Evolutionary conservation across 2,888 invertebrate genomes (phyloP), one percentile per base, ranked within the genome.

Genomic region (Drosophila formosana): DNA sequence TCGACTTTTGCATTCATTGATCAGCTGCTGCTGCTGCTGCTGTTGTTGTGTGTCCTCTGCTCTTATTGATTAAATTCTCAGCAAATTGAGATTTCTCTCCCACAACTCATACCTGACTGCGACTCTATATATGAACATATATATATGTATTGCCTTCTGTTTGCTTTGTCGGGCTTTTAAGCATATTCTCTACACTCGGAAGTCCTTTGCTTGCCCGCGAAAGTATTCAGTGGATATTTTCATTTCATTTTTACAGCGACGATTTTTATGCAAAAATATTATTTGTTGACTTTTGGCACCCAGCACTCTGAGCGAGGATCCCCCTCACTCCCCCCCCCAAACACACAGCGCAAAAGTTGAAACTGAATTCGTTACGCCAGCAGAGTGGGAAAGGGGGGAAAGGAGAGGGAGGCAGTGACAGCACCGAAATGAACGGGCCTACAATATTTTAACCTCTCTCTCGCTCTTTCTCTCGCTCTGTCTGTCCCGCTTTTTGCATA

Each of bases 251-350:
- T 70, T 78, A 47, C 70, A 62, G 60, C 69, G 50, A 66, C 78
- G 76, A 80, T 80, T 85, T 84, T 85, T 86, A 81, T 86, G 75
- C 73, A 88, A 81, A 85, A 85, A 86, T 81, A 83, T 83, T 85
- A 80, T 86, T 86, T 86, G 85, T 84, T 86, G 89, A 88, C 89
- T 86, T 88, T 84, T 84, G 82, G 77, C 83, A 72, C 80, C 71
- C 78, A 51, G 51, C 45, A 58, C 39, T 25, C 41, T n/a, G 34
- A 52, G 61, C 26, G 62, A 43, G 37, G 43, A 50, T 26, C 13
- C 26, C 18, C 3, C 18, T 8, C 18, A 25, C 7, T n/a, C n/a
- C 7, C 7, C 23, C 8, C 5, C 1, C 37, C 52, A 7, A 43
- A 41, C 3, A 30, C 52, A 28, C 66, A 43, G 34, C 8, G 41